Conservation (phyloP, 2,888 invertebrate genomes). For the Apamea epomidion region DNA sequence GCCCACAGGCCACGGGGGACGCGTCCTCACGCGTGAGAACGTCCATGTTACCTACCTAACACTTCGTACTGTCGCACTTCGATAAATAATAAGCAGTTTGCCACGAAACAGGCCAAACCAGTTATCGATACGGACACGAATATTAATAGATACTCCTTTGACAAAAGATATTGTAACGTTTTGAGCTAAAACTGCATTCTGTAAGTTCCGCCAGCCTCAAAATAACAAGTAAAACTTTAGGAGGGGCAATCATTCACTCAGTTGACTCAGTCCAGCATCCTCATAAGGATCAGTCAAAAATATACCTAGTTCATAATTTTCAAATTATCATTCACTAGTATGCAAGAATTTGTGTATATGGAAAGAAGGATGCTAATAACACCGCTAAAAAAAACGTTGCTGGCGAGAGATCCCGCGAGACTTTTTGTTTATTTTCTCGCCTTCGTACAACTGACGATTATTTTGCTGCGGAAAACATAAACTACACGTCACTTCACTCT, state of each 20-base stretch:
- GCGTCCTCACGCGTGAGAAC: conserved; percentile 80
- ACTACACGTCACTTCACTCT: conserved; percentile 77
- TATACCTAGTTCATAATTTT: conserved; percentile 1
- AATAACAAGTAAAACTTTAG: neutral
- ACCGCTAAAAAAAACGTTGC: conserved; percentile 60
- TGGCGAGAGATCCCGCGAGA: conserved; percentile 67
- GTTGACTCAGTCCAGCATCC: neutral
- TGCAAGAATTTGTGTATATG: conserved; percentile 5
- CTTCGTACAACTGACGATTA: conserved; percentile 76
- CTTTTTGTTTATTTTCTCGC: conserved; percentile 83
- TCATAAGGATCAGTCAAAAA: neutral
- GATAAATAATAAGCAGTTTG: conserved; percentile 54
- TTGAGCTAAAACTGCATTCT: neutral
- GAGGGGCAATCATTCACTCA: neutral
- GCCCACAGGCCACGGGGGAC: conserved; percentile 70
- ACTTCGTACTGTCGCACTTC: conserved; percentile 45
- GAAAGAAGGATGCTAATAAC: conserved; percentile 15
- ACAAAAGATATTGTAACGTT: conserved; percentile 21
- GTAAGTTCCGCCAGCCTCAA: neutral
- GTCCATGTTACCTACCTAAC: conserved; percentile 66
- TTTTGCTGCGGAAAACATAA: conserved; percentile 77
- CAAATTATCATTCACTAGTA: conserved; percentile 28
- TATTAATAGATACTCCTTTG: conserved; percentile 20
- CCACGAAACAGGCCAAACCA: conserved; percentile 51
- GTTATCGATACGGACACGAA: conserved; percentile 43